phyloP scores from a whole-genome alignment of 2,113 vertebrate genomes.

The Marmota monax region DNA sequence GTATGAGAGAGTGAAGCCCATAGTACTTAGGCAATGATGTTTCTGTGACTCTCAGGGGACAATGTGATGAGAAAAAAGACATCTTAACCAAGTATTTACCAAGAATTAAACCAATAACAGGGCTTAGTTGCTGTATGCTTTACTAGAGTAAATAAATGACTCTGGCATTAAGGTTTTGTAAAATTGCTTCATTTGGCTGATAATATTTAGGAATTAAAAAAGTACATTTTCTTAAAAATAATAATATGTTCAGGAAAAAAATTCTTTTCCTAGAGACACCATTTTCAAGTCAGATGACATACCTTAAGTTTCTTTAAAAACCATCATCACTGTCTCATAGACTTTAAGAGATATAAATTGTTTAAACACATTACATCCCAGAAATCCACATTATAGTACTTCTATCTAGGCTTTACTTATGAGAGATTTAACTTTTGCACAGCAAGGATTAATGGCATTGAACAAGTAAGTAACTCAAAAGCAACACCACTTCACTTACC shows the following conservation, averaged over 20 bases:
- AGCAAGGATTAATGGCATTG: neutral
- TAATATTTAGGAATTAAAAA: slow-evolving; percentile 26
- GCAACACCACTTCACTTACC: slow-evolving; percentile 84
- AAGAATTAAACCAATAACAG: neutral
- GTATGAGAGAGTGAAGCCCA: neutral
- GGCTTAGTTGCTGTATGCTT: neutral
- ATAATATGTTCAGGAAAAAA: neutral
- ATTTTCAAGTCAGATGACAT: neutral
- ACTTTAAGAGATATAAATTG: neutral
- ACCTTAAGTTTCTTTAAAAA: neutral
- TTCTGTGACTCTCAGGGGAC: neutral
- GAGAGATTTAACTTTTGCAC: neutral
- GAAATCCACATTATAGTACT: neutral
- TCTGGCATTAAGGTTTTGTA: neutral
- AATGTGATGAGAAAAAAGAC: neutral
- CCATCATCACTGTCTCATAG: neutral
- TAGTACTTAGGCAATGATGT: neutral
- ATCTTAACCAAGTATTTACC: neutral
- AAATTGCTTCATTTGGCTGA: neutral
- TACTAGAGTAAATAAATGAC: neutral
- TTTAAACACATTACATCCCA: neutral
- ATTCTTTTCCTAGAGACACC: slow-evolving; percentile 40
- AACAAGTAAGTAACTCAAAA: neutral
- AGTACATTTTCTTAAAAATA: neutral
- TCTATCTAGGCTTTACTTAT: neutral